These are phyloP conservation scores for Amia ocellicauda DNA, from an alignment of 2,113 vertebrate genomes.

Conservation along the genomic window DNA sequence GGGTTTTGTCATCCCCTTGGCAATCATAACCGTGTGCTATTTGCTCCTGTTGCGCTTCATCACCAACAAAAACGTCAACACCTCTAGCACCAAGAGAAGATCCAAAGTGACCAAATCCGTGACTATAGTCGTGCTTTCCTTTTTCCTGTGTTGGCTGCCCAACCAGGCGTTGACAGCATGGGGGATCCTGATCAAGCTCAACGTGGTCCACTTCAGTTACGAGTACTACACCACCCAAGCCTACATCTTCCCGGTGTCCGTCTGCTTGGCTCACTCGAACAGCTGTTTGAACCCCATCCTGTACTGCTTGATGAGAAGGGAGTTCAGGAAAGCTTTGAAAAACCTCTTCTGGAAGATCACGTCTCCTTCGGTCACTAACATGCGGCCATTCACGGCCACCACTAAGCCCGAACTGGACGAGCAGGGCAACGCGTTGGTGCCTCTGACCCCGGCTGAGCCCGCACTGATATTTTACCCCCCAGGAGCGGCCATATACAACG, in stretches of 20 bases:
- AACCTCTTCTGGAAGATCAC: slow-evolving; percentile 82
- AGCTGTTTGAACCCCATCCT: slow-evolving; percentile 94
- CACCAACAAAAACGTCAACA: slow-evolving; percentile 69
- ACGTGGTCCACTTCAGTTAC: slow-evolving; percentile 82
- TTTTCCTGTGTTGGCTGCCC: slow-evolving; percentile 95
- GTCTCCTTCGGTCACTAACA: slow-evolving; percentile 72
- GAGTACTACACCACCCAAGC: slow-evolving; percentile 88
- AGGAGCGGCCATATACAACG: slow-evolving; percentile 74
- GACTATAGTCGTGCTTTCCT: slow-evolving; percentile 87
- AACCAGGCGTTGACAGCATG: slow-evolving; percentile 91
- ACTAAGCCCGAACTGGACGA: slow-evolving; percentile 80
- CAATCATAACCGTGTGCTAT: slow-evolving; percentile 81
- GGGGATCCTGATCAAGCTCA: slow-evolving; percentile 92
- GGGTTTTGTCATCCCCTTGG: slow-evolving; percentile 82
- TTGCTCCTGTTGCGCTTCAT: slow-evolving; percentile 84
- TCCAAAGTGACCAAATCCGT: slow-evolving; percentile 90
- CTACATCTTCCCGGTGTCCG: slow-evolving; percentile 87
- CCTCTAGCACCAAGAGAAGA: slow-evolving; percentile 73
- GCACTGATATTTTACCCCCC: slow-evolving; percentile 77
- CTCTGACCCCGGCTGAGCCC: slow-evolving; percentile 38
- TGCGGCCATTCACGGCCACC: slow-evolving; percentile 78
- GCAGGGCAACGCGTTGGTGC: slow-evolving; percentile 56
- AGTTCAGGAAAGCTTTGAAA: slow-evolving; percentile 88
- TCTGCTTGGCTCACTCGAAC: slow-evolving; percentile 94
- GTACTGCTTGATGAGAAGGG: slow-evolving; percentile 90